Base-by-base conservation (phyloP, 2,113 vertebrate species). In the Xyrauchen texanus region DNA sequence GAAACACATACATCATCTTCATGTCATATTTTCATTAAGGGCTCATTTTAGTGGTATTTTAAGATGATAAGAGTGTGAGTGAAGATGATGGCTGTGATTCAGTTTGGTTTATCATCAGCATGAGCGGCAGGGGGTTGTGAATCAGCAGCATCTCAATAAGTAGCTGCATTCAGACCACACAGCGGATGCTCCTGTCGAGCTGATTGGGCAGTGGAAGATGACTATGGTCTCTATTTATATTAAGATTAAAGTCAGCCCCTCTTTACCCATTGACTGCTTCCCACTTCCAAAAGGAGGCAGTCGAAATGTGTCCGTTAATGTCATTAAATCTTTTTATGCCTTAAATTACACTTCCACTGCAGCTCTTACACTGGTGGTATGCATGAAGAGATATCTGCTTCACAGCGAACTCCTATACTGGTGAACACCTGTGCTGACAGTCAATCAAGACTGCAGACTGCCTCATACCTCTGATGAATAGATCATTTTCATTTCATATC, bases 401-500 rank as follows among this genome's bases (percentile, higher is more conserved):
- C 21, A 80, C 68, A 34, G 69, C 64, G 66, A 72, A 46, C 55
- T 78, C 58, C 46, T 71, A 46, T 83, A 81, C 72, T 83, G 83
- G 87, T 79, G 81, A 79, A 88, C 87, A 81, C 80, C 79, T 82
- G 79, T 71, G 49, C 68, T 81, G 86, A 81, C 89, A 87, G 79
- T 87, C 82, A 86, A 90, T 88, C 87, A 89, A 86, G 72, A 80
- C 64, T 80, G 52, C 53, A 69, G 55, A 63, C 73, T 85, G 76
- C 82, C 79, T 81, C 81, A 78, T 79, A 83, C 63, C 63, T 82
- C 62, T 62, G 77, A 68, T 67, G 83, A 88, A 90, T 87, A 76
- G 76, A 79, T 85, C 4, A 83, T 88, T 90, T 86, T 83, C 81
- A 84, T 87, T 77, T 78, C 82, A 86, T 83, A 82, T 77, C 81